Evolutionary conservation across 2,888 invertebrate genomes (phyloP).

Genomic region (Lamproptera curius): DNA sequence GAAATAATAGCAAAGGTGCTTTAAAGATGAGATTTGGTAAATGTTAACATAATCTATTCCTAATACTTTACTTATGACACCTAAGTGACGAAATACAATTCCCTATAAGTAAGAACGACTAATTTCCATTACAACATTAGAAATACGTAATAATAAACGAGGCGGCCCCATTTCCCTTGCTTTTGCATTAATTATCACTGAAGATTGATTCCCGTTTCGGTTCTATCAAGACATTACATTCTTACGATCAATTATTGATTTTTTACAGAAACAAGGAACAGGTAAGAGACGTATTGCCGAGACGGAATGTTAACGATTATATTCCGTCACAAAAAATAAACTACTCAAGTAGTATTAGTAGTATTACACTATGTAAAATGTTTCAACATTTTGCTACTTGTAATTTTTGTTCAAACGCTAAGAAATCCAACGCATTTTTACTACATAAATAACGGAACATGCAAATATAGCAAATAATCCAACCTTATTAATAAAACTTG

Average conservation of each 20-base stretch:
- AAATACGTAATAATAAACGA: conserved; percentile 57
- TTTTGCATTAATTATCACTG: neutral
- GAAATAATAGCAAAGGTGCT: conserved; percentile 10
- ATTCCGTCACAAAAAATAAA: too few species aligned
- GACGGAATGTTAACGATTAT: conserved; percentile 3
- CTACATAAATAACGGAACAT: neutral
- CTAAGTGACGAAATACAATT: conserved; percentile 58
- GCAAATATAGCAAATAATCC: neutral
- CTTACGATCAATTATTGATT: too few species aligned
- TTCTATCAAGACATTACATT: too few species aligned
- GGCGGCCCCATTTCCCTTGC: conserved; percentile 71
- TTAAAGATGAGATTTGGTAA: conserved; percentile 58
- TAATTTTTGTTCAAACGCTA: neutral
- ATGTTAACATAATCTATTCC: conserved; percentile 49
- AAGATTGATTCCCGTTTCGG: too few species aligned
- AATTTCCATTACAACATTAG: conserved; percentile 46
- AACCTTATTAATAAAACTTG: neutral
- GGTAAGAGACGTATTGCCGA: neutral
- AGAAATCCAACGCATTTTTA: neutral
- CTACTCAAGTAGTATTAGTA: too few species aligned
- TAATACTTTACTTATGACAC: conserved; percentile 56
- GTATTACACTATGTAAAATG: too few species aligned
- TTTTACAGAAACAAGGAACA: too few species aligned
- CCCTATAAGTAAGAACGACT: conserved; percentile 47
- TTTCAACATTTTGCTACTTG: neutral